Conservation (phyloP, 1,140 invertebrate species). For the Stratiolaelaps scimitus region DNA sequence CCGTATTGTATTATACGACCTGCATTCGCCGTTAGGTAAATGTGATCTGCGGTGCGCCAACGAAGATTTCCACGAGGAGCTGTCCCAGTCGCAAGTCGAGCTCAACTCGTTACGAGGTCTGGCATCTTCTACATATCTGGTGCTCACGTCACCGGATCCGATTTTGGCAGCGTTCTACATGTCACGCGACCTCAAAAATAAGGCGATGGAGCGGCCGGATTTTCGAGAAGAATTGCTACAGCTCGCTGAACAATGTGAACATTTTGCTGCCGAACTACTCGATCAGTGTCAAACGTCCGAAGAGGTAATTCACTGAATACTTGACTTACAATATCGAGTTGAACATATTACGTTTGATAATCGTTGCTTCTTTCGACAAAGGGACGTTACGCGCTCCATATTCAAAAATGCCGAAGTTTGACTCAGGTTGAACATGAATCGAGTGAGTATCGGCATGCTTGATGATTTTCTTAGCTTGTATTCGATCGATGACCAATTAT, state of each 20-base stretch:
- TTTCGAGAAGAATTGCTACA: conserved; percentile 63
- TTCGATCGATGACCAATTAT: no score
- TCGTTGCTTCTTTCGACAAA: no score
- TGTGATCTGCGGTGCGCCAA: conserved; percentile 63
- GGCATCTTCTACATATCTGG: conserved; percentile 75
- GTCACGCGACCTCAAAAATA: conserved; percentile 62
- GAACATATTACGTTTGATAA: no score
- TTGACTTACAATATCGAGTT: conserved; percentile 52
- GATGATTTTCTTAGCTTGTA: no score
- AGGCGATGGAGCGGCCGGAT: conserved; percentile 66
- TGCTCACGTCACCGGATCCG: conserved; percentile 67
- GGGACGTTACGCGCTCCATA: no score
- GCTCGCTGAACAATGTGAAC: conserved; percentile 66
- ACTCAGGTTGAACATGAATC: no score
- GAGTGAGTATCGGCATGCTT: no score
- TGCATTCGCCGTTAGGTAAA: conserved; percentile 41
- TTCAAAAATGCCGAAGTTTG: no score
- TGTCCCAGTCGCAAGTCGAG: conserved; percentile 70
- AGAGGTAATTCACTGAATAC: conserved; percentile 45
- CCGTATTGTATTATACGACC: no score
- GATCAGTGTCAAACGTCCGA: conserved; percentile 75
- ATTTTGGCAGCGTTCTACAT: conserved; percentile 67
- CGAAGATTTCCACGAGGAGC: conserved; percentile 55
- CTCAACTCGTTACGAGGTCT: conserved; percentile 83
- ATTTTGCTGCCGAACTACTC: conserved; percentile 76